phyloP scores from a whole-genome alignment of 2,797 vertebrate species.

The Falco columbarius region DNA sequence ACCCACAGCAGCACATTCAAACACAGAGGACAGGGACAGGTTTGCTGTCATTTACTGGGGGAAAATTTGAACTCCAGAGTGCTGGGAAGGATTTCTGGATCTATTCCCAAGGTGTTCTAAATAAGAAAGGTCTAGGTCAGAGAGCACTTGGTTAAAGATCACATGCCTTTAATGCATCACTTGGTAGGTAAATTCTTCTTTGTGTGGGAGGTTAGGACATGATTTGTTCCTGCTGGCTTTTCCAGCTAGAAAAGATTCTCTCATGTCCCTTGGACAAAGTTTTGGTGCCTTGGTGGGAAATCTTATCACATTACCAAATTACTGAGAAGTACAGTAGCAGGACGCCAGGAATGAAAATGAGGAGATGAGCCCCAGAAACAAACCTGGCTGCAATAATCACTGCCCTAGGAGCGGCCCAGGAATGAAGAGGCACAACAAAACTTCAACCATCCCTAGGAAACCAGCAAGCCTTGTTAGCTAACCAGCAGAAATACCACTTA shows the following conservation, averaged over 20 bases:
- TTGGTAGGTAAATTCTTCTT: background rate
- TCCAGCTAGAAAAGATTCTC: background rate
- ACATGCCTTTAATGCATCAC: background rate
- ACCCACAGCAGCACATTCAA: rapidly evolving
- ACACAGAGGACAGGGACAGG: rapidly evolving
- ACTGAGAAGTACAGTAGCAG: background rate
- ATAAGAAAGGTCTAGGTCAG: background rate
- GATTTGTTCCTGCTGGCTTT: background rate
- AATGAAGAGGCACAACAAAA: background rate
- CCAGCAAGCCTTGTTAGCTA: background rate
- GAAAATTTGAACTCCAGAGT: background rate
- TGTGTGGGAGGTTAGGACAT: background rate
- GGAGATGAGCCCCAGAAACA: background rate
- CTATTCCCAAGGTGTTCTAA: background rate
- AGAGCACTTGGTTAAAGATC: background rate
- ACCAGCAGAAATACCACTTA: background rate
- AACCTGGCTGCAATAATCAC: background rate
- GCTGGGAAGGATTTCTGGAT: background rate
- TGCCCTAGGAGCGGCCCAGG: background rate
- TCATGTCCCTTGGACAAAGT: background rate
- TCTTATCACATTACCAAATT: background rate
- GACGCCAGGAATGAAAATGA: background rate
- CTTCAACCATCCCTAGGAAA: background rate
- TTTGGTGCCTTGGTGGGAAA: background rate
- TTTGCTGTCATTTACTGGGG: background rate